Base-by-base conservation (phyloP, 2,113 vertebrate species). In the Gambusia affinis region DNA sequence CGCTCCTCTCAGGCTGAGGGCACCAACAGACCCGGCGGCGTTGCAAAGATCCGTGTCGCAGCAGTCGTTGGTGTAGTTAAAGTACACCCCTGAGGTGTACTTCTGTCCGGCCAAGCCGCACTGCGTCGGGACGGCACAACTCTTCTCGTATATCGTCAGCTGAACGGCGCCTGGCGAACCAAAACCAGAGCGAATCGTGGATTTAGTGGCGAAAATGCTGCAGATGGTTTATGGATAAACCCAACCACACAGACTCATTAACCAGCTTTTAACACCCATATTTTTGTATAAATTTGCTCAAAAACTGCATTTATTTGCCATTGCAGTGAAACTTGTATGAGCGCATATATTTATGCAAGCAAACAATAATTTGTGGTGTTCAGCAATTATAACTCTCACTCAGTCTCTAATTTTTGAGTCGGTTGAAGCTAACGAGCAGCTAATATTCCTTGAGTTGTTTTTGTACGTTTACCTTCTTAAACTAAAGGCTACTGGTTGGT, bases 11-110 rank as follows among this genome's bases (percentile, higher is more conserved):
- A 87, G 81, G 80, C 69, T 33, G 84, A 76, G 78, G 75, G 78
- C 72, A 35, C 60, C 30, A 60, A 42, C 7, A 14, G 71, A 8
- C 29, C 1, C 64, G 0, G 85, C 93, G 1, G 75, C 29, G 60
- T 96, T 96, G 62, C 95, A 95, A 11, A 95, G 92, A 81, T 96
- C 91, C 0, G 84, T 92, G 42, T 94, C 88, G 1, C 95, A 96
- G 92, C 95, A 95, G 12, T 73, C 47, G 29, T 92, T 94, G 76
- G 66, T 91, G 89, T 87, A 94, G 88, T 87, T 93, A 84, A 95
- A 95, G 87, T 74, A 84, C 57, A 93, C 68, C 15, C 94, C 94
- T 0, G 89, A 72, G 0, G 88, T 27, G 10, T 84, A 84, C 60
- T 94, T 95, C 70, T 90, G 85, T 30, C 94, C 93, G 0, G 60